A percentile compares a stretch with the other conserved stretches of the same genome.
These are phyloP conservation scores for Glaucidium brasilianum DNA, from an alignment of 2,113 vertebrate genomes.

Conservation along the genomic window DNA sequence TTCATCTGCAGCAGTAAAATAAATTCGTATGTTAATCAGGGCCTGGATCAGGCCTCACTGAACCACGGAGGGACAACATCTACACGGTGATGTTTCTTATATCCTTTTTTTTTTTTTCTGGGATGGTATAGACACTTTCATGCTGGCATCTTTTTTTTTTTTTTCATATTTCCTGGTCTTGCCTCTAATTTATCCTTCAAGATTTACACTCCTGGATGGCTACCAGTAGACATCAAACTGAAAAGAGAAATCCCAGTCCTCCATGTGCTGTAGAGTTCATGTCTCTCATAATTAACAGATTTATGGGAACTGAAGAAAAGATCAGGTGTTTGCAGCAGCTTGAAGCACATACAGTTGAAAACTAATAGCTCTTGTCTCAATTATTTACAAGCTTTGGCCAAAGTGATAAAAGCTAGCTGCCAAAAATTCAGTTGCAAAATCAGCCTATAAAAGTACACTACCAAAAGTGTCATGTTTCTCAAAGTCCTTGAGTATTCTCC, in stretches of 20 bases:
- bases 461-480: not conserved
- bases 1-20: not conserved
- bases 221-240: not conserved
- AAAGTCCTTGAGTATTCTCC: not conserved
- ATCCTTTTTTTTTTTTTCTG: not conserved
- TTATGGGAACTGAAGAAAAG: not conserved
- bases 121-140: not conserved
- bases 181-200: not conserved
- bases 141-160: not conserved
- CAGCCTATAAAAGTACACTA: not conserved
- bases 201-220: not conserved
- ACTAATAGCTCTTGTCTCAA: not conserved
- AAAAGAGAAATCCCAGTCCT: not conserved
- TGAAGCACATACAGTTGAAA: not conserved
- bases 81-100: not conserved
- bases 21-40: not conserved
- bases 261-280: not conserved
- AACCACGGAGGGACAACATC: not conserved
- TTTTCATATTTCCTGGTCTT: not conserved
- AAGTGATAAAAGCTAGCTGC: not conserved
- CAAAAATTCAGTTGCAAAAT: not conserved
- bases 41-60: not conserved
- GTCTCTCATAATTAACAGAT: not conserved
- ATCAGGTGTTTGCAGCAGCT: not conserved
- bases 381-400: not conserved